Conservation (phyloP, 1,140 invertebrate genomes). For the Andrena cerasifolii region DNA sequence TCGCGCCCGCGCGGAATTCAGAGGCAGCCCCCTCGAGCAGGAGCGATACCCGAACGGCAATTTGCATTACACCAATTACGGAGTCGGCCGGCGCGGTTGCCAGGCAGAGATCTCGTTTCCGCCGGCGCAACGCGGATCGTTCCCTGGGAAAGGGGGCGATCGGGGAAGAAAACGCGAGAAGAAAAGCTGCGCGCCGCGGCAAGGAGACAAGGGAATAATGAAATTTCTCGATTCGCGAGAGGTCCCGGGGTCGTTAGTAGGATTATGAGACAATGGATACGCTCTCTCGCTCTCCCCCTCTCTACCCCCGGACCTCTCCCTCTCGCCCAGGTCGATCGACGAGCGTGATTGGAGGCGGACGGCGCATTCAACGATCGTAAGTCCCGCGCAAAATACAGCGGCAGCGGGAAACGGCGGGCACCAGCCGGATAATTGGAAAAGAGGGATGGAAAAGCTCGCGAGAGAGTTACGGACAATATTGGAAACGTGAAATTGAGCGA, state of each 20-base stretch:
- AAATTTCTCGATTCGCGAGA: neutral
- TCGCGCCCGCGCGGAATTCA: neutral
- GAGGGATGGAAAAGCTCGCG: conserved; percentile 26
- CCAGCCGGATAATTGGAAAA: conserved; percentile 27
- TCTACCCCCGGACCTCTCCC: no score
- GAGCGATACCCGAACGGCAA: neutral
- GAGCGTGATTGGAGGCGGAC: conserved; percentile 5
- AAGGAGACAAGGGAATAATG: neutral
- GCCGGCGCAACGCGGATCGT: no score
- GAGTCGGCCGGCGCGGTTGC: no score
- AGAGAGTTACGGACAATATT: conserved; percentile 41
- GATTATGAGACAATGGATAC: conserved; percentile 55
- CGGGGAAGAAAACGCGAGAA: neutral
- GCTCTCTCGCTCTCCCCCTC: neutral
- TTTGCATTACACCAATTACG: neutral
- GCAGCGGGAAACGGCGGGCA: conserved; percentile 1
- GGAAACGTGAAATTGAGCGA: conserved; percentile 63
- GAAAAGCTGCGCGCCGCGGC: neutral
- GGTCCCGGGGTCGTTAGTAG: conserved; percentile 51
- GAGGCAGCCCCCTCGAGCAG: no score
- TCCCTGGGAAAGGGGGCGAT: no score
- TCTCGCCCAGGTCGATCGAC: conserved; percentile 21
- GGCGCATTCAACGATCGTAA: conserved; percentile 36
- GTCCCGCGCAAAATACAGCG: conserved; percentile 37
- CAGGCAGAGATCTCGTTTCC: no score